Conservation (phyloP, 2,113 vertebrate species). For the Columbina picui region DNA sequence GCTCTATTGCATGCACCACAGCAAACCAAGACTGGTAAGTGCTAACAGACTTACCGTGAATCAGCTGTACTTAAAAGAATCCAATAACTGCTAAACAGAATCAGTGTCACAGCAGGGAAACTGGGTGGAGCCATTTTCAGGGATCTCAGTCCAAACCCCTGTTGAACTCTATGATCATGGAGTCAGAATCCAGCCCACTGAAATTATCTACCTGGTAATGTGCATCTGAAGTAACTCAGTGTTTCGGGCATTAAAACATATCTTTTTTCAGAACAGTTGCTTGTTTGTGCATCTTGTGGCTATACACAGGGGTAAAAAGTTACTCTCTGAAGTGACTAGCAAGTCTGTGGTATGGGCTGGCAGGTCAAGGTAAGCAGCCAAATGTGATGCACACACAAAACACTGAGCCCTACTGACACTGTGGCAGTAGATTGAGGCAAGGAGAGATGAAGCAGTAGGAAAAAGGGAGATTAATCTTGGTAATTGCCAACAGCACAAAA, state of each 20-base stretch:
- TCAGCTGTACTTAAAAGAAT: background rate
- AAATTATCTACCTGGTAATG: background rate
- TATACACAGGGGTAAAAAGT: background rate
- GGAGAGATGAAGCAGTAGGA: background rate
- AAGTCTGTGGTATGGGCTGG: background rate
- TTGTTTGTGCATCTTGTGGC: background rate
- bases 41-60: background rate
- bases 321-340: background rate
- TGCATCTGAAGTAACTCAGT: background rate
- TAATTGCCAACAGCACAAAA: background rate
- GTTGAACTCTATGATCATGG: background rate
- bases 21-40: background rate
- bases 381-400: fast-evolving
- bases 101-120: background rate
- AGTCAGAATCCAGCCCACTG: background rate
- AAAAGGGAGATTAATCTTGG: background rate
- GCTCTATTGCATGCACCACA: background rate
- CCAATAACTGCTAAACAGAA: background rate
- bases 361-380: background rate
- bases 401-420: background rate
- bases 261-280: background rate
- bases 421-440: background rate
- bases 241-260: background rate
- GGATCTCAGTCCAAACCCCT: background rate
- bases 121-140: background rate